Evolutionary conservation across 2,797 vertebrate species (phyloP).

Genomic region (Mormyrops boulengeri): DNA sequence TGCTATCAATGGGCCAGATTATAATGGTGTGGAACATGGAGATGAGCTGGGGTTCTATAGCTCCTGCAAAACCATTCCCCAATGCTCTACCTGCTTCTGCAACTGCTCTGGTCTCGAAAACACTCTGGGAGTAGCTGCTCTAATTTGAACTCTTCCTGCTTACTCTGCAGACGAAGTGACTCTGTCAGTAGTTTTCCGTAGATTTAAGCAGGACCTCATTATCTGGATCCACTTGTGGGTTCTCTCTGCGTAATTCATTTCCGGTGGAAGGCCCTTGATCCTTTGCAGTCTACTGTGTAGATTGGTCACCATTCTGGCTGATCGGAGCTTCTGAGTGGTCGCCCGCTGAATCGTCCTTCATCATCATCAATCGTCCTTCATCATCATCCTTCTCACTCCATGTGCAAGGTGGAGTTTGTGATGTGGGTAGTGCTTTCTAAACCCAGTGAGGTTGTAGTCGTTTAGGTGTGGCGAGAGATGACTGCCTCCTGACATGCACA

Average conservation of each 20-base stretch:
- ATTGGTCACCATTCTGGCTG: neutral
- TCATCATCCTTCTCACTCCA: neutral
- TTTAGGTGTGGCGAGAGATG: neutral
- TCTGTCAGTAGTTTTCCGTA: neutral
- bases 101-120: neutral
- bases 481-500: neutral
- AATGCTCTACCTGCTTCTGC: neutral
- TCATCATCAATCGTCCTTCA: neutral
- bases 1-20: too few relatives aligned
- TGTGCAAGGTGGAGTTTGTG: neutral
- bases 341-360: neutral
- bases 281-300: neutral
- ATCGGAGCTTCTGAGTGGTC: neutral
- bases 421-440: neutral
- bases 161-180: neutral
- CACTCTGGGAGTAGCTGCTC: neutral
- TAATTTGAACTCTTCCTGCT: neutral
- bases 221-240: neutral
- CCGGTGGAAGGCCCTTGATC: neutral
- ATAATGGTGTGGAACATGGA: too few relatives aligned
- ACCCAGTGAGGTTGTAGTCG: neutral
- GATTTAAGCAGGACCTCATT: neutral
- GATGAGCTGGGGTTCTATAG: neutral
- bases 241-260: neutral
- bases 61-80: neutral